Evolutionary conservation across 2,888 invertebrate species (phyloP).

Genomic region (Helleia helle): DNA sequence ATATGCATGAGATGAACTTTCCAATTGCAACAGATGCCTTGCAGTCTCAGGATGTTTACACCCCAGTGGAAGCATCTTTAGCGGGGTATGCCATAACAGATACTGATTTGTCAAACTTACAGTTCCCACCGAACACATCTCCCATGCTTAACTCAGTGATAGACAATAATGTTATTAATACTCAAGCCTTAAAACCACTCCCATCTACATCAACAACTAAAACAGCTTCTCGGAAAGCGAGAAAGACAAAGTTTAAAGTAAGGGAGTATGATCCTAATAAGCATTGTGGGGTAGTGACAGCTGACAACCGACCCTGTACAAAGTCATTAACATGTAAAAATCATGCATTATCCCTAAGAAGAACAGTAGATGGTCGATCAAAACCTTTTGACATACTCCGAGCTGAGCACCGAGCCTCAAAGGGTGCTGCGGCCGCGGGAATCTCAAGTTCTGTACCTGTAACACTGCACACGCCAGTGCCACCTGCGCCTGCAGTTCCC

Average conservation of each 20-base stretch:
- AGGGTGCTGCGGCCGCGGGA: slow-evolving; percentile 50
- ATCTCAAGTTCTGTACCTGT: slow-evolving; percentile 21
- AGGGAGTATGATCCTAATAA: slow-evolving; percentile 87
- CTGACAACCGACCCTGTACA: slow-evolving; percentile 83
- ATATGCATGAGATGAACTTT: slow-evolving; percentile 63
- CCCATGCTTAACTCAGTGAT: slow-evolving; percentile 40
- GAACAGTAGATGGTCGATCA: slow-evolving; percentile 80
- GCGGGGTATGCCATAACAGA: slow-evolving; percentile 48
- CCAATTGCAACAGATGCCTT: slow-evolving; percentile 44
- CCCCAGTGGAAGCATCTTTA: too few species aligned
- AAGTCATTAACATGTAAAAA: slow-evolving; percentile 83
- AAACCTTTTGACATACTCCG: slow-evolving; percentile 84
- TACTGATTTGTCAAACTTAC: slow-evolving; percentile 44
- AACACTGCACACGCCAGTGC: slow-evolving; percentile 16
- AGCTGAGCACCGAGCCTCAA: slow-evolving; percentile 80
- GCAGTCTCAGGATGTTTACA: slow-evolving; percentile 47
- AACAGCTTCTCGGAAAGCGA: slow-evolving; percentile 41
- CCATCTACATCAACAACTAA: slow-evolving; percentile 39
- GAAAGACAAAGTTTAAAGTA: slow-evolving; percentile 61
- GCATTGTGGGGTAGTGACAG: slow-evolving; percentile 85
- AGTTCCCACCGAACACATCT: slow-evolving; percentile 51
- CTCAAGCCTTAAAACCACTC: slow-evolving; percentile 35
- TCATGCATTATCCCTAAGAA: slow-evolving; percentile 78
- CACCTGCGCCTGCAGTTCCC: slow-evolving; percentile 23
- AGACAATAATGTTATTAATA: slow-evolving; percentile 32